These are phyloP conservation scores for Hemicrepidius hirtus DNA, from an alignment of 2,888 invertebrate species.

Conservation along the genomic window DNA sequence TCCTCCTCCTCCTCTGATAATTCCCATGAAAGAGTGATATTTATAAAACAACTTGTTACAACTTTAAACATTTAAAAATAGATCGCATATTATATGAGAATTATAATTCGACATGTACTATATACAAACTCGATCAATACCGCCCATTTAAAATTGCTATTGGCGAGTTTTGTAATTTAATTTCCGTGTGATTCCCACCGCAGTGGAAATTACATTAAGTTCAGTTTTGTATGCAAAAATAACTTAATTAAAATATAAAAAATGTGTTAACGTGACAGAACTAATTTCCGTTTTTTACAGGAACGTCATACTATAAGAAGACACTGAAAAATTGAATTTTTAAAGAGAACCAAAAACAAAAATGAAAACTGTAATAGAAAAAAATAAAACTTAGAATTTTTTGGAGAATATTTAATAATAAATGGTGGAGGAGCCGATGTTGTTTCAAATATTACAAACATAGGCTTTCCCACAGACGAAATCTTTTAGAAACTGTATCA, in stretches of 20 bases:
- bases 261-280: neutral
- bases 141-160: constrained; percentile 20
- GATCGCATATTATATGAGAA: neutral
- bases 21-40: neutral
- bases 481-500: too few relatives aligned
- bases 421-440: too few relatives aligned
- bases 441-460: too few relatives aligned
- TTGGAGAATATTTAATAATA: too few relatives aligned
- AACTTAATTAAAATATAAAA: constrained; percentile 16
- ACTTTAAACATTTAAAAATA: neutral
- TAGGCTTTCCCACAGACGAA: too few relatives aligned
- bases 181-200: constrained; percentile 24
- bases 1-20: neutral
- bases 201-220: constrained; percentile 25
- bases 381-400: too few relatives aligned
- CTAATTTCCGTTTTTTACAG: neutral
- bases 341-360: too few relatives aligned
- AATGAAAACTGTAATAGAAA: too few relatives aligned
- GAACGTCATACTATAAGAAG: too few relatives aligned
- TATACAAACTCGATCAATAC: constrained; percentile 22
- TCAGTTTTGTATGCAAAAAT: neutral
- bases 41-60: constrained; percentile 3
- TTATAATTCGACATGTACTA: constrained; percentile 6
- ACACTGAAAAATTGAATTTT: neutral
- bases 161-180: constrained; percentile 29